A percentile compares a stretch with the other conserved stretches of the same genome.
Evolutionary conservation across 2,113 vertebrate genomes (phyloP).

Genomic region (Danionella cerebrum): DNA sequence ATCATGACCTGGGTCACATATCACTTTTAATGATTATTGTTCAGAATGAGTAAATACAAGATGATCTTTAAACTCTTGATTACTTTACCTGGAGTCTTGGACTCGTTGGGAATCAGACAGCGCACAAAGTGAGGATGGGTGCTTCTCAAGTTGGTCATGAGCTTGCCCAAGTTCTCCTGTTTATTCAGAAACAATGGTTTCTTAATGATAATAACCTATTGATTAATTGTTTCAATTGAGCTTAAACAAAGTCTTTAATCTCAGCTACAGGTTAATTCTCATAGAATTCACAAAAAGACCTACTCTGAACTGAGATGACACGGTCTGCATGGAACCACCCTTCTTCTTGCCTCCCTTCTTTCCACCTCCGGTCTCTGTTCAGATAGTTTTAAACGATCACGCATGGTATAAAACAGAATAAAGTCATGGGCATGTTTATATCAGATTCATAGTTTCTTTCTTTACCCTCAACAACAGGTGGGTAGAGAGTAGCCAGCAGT

Average conservation of each 20-base stretch:
- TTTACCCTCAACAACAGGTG: constrained; percentile 38
- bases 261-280: too few species aligned
- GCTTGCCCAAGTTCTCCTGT: constrained; percentile 37
- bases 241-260: too few species aligned
- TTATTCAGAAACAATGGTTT: too few species aligned
- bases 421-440: background rate
- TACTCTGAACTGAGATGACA: constrained; percentile 42
- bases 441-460: background rate
- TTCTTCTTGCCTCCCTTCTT: constrained; percentile 46
- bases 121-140: constrained; percentile 45
- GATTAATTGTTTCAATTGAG: constrained; percentile 3
- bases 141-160: constrained; percentile 44
- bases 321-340: constrained; percentile 44
- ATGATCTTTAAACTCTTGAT: background rate
- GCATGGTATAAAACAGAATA: background rate
- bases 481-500: constrained; percentile 31
- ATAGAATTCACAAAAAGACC: too few species aligned
- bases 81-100: constrained; percentile 39
- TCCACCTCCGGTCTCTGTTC: background rate
- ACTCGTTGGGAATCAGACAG: constrained; percentile 42
- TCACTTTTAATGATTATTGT: background rate
- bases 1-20: background rate
- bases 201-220: too few species aligned
- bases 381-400: background rate
- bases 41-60: background rate